Evolutionary conservation across 2,797 vertebrate species (phyloP).

Genomic region (Pangasius krempfi): DNA sequence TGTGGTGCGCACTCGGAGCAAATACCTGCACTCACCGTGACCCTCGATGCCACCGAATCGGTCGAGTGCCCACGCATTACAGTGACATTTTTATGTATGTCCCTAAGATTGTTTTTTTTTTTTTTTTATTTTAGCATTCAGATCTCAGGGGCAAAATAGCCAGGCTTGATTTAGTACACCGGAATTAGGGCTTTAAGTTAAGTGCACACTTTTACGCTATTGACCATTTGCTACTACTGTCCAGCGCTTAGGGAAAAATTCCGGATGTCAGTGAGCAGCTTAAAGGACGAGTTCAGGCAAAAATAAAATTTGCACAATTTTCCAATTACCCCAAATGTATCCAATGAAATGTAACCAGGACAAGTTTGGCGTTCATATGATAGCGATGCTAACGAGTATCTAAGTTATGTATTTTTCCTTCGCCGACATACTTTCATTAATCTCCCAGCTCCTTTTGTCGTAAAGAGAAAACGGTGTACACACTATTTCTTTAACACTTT

Average conservation of each 20-base stretch:
- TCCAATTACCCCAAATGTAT: slow-evolving; percentile 14
- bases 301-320: slow-evolving; percentile 18
- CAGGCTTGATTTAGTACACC: background rate
- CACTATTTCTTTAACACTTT: background rate
- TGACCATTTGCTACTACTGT: background rate
- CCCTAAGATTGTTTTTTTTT: background rate
- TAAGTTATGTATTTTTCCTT: background rate
- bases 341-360: background rate
- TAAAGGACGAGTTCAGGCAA: background rate
- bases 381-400: background rate
- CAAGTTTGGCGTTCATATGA: background rate
- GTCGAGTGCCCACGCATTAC: slow-evolving; percentile 10
- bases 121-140: background rate
- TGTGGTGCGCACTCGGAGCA: slow-evolving; percentile 17
- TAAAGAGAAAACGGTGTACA: background rate
- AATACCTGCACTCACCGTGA: slow-evolving; percentile 25
- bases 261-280: background rate
- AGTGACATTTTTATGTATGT: background rate
- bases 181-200: background rate
- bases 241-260: background rate
- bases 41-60: background rate
- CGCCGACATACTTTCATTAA: background rate
- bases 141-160: background rate
- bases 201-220: background rate
- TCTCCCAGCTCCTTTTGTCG: background rate